A percentile compares a stretch with the other conserved stretches of the same genome.
phyloP scores from a whole-genome alignment of 2,888 invertebrate species.

The Stenichneumon culpator region DNA sequence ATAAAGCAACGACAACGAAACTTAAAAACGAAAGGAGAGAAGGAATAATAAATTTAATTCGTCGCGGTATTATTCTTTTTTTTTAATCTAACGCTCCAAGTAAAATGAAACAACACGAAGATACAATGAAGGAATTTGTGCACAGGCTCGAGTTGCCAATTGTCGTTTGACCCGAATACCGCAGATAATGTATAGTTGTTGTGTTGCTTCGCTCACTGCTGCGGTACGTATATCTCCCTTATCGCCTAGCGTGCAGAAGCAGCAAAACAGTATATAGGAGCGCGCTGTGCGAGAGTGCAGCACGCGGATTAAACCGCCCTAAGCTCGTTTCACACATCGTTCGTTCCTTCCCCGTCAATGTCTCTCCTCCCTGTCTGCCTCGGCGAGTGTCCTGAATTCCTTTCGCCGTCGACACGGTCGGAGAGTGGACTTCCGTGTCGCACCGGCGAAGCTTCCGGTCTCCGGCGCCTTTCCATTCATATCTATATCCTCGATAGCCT shows the following conservation, averaged over 20 bases:
- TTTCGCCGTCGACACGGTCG: conserved; percentile 24
- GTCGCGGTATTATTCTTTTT: background rate
- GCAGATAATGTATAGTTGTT: background rate
- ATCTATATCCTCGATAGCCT: background rate
- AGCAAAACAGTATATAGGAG: conserved; percentile 1
- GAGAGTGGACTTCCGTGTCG: conserved; percentile 56
- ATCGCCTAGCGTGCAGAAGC: conserved; percentile 53
- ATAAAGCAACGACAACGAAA: no score
- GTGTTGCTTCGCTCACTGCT: background rate
- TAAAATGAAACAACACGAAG: background rate
- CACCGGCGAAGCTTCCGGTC: conserved; percentile 22
- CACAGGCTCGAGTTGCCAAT: background rate
- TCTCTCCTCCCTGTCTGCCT: conserved; percentile 23
- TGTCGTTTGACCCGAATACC: background rate
- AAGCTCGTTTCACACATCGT: conserved; percentile 67
- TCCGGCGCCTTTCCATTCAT: background rate
- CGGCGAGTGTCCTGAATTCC: conserved; percentile 52
- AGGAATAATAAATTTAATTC: background rate
- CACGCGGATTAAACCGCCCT: conserved; percentile 57
- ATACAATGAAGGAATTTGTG: background rate
- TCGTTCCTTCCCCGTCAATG: conserved; percentile 42
- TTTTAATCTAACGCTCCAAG: background rate
- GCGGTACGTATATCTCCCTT: conserved; percentile 30
- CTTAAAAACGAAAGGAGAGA: background rate
- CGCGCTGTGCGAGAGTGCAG: conserved; percentile 23